Conservation (phyloP, 2,797 vertebrate species). For the Gymnodraco acuticeps region DNA sequence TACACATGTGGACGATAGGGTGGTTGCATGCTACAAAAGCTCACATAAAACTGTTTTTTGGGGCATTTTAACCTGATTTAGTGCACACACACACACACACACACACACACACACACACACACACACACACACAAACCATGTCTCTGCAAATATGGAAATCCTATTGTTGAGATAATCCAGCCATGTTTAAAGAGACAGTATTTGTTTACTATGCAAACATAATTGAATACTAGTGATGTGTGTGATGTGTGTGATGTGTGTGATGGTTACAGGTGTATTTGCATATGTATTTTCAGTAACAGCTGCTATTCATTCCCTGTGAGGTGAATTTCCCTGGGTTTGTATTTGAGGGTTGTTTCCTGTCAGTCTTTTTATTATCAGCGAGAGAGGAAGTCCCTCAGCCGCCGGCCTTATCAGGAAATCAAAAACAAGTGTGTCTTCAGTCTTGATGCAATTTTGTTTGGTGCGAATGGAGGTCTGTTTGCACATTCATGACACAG, state of each 20-base stretch:
- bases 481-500: not conserved
- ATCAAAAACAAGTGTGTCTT: not conserved
- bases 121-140: too few relatives aligned
- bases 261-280: not conserved
- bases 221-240: not conserved
- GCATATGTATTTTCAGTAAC: conserved; percentile 4
- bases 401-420: conserved; percentile 28
- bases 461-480: not conserved
- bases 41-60: too few relatives aligned
- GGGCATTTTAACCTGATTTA: too few relatives aligned
- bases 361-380: conserved; percentile 56
- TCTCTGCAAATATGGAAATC: too few relatives aligned
- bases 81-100: too few relatives aligned
- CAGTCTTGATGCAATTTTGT: not conserved
- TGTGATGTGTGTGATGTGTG: not conserved
- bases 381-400: conserved; percentile 75
- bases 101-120: too few relatives aligned
- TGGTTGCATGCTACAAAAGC: too few relatives aligned
- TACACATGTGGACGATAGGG: too few relatives aligned
- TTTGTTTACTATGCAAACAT: conserved; percentile 14
- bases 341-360: not conserved
- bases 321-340: conserved; percentile 3
- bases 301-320: not conserved
- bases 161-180: not conserved
- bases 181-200: not conserved